A percentile compares a stretch with the other conserved stretches of the same genome.
Evolutionary conservation across 2,888 invertebrate species (phyloP).

Genomic region (Chymomyza caudatula): DNA sequence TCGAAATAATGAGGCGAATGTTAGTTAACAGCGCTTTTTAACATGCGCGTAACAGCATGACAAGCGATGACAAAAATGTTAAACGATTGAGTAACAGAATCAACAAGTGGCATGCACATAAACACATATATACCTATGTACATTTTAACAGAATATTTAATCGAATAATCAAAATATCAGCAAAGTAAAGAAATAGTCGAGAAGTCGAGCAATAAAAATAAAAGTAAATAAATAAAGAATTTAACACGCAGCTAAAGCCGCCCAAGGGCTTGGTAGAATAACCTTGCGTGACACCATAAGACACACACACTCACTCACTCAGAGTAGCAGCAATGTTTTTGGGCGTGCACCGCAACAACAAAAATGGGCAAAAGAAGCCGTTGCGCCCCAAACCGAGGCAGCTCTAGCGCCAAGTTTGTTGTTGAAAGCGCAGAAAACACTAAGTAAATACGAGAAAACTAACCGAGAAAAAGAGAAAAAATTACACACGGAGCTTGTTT

Average conservation of each 20-base stretch:
- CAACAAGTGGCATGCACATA: not conserved
- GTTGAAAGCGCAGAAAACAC: too few species aligned
- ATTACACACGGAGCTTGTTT: too few species aligned
- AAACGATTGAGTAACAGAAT: not conserved
- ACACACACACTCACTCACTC: not conserved
- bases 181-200: not conserved
- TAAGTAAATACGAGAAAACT: too few species aligned
- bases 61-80: not conserved
- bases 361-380: constrained; percentile 17
- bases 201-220: not conserved
- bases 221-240: constrained; percentile 1
- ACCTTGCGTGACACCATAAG: constrained; percentile 24
- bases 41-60: not conserved
- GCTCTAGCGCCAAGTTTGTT: too few species aligned
- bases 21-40: not conserved
- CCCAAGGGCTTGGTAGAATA: constrained; percentile 13
- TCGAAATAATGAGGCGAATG: too few species aligned
- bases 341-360: constrained; percentile 50
- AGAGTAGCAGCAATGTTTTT: constrained; percentile 22
- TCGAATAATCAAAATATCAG: not conserved
- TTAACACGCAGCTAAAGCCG: not conserved
- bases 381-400: not conserved
- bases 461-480: too few species aligned
- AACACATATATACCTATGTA: not conserved
- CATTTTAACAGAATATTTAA: not conserved